phyloP scores from a whole-genome alignment of 2,888 invertebrate species.

The Mesochorus sp. region DNA sequence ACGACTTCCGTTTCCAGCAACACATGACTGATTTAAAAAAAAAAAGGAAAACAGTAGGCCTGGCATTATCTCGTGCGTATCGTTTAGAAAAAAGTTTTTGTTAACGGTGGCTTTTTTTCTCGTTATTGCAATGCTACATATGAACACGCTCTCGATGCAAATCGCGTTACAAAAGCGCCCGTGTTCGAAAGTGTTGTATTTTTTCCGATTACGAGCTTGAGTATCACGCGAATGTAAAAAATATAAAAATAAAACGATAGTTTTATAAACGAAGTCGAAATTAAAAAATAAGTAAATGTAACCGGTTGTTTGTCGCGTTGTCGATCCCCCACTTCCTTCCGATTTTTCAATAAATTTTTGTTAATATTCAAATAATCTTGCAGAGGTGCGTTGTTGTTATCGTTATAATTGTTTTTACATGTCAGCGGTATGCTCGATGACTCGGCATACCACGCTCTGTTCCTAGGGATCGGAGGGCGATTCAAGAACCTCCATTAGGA shows the following conservation, averaged over 20 bases:
- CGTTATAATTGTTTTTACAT: constrained; percentile 66
- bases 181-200: too few relatives aligned
- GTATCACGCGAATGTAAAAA: constrained; percentile 9
- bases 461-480: constrained; percentile 83
- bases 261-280: constrained; percentile 33
- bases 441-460: constrained; percentile 74
- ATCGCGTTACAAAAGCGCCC: constrained; percentile 53
- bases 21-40: too few relatives aligned
- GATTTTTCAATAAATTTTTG: too few relatives aligned
- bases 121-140: background rate
- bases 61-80: too few relatives aligned
- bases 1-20: too few relatives aligned
- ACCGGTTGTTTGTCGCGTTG: constrained; percentile 41
- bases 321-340: too few relatives aligned
- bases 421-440: constrained; percentile 75
- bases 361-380: too few relatives aligned
- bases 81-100: too few relatives aligned
- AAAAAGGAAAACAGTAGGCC: too few relatives aligned
- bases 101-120: too few relatives aligned
- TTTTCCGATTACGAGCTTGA: too few relatives aligned
- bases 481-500: constrained; percentile 92
- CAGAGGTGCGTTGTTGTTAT: constrained; percentile 31
- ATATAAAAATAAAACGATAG: constrained; percentile 7
- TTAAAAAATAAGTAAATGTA: constrained; percentile 43
- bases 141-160: constrained; percentile 68